phyloP scores from a whole-genome alignment of 2,797 vertebrate genomes.

The Amazonetta brasiliensis region DNA sequence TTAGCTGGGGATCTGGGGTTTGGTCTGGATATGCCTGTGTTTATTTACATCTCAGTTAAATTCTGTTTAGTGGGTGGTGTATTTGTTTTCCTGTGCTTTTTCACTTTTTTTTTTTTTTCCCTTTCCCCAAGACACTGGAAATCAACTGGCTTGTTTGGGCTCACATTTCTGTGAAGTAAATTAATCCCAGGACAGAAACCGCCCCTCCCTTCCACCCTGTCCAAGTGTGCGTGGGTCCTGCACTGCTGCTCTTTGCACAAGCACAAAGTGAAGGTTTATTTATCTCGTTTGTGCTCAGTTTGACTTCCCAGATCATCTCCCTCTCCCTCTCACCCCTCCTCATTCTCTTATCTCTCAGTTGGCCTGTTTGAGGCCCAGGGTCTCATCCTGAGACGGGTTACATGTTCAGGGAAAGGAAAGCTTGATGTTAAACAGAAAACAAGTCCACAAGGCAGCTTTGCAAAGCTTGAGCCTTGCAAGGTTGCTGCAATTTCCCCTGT shows the following conservation, averaged over 20 bases:
- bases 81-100: neutral
- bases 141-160: neutral
- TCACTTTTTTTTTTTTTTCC: neutral
- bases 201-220: neutral
- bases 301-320: neutral
- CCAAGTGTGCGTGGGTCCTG: neutral
- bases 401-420: neutral
- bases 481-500: fast-evolving
- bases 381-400: neutral
- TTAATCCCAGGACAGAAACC: neutral
- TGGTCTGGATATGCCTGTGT: fast-evolving
- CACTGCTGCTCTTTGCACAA: neutral
- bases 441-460: neutral
- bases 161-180: neutral
- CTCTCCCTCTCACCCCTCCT: neutral
- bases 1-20: neutral
- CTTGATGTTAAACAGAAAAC: neutral
- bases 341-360: neutral
- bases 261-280: neutral
- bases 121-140: neutral
- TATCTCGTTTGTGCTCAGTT: neutral
- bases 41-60: neutral
- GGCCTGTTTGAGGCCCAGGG: neutral
- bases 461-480: neutral
- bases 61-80: neutral